These are phyloP conservation scores for Carterocephalus palaemon DNA, from an alignment of 2,888 invertebrate species.

Conservation along the genomic window DNA sequence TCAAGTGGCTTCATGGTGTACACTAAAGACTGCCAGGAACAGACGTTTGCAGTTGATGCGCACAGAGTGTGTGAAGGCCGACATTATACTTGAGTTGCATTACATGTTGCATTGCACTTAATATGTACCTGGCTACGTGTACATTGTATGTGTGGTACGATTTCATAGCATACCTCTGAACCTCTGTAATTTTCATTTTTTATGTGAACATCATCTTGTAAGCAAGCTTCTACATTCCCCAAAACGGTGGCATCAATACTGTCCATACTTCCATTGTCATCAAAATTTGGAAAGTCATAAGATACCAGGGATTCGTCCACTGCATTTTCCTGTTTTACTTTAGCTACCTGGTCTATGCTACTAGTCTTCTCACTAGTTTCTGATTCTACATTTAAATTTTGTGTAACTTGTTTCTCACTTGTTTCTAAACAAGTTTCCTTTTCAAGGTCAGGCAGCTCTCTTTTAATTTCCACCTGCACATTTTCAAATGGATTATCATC, in stretches of 20 bases:
- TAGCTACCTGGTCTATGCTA: slow-evolving; percentile 13
- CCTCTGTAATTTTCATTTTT: slow-evolving; percentile 45
- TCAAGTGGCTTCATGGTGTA: no score
- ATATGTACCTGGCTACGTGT: no score
- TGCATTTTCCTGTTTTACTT: slow-evolving; percentile 45
- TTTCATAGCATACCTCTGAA: slow-evolving; percentile 1
- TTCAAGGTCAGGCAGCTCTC: slow-evolving; percentile 32
- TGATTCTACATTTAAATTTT: slow-evolving; percentile 1
- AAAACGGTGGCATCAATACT: slow-evolving; percentile 59
- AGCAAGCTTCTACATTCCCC: slow-evolving; percentile 61
- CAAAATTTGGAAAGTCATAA: slow-evolving; percentile 55
- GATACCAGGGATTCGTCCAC: slow-evolving; percentile 41
- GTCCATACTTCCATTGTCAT: slow-evolving; percentile 54
- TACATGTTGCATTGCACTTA: no score
- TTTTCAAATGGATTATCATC: slow-evolving; percentile 41
- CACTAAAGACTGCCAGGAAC: no score
- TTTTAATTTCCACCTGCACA: slow-evolving; percentile 44
- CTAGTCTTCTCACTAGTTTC: slow-evolving; percentile 15
- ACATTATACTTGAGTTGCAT: no score
- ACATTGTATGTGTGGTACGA: no score
- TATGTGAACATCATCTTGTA: slow-evolving; percentile 52
- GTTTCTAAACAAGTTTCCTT: slow-evolving; percentile 1
- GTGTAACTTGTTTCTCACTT: neutral
- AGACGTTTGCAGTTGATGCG: no score
- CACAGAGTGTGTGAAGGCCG: no score